Base-by-base conservation (phyloP, 1,140 invertebrate genomes). In the Bemisia tabaci region DNA sequence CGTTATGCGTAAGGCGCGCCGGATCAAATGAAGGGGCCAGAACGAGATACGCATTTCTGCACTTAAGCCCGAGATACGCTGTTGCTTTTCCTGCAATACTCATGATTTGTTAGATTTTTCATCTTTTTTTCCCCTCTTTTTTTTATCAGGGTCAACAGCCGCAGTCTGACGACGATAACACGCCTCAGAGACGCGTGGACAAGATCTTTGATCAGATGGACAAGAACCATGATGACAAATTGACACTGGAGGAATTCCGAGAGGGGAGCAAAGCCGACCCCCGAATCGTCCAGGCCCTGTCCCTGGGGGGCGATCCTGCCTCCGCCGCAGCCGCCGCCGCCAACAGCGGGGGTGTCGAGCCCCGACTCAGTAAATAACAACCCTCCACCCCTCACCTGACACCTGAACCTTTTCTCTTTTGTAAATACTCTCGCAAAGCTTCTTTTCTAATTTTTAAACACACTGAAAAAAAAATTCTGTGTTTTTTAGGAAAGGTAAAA, bases 131-230 rank as follows among this genome's bases (percentile, higher is more conserved):
- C n/a, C n/a, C n/a, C n/a, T n/a, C n/a, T n/a, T n/a, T n/a, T n/a
- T n/a, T n/a, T n/a, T n/a, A n/a, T n/a, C 77, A 93, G 91, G 92
- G 92, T 23, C 92, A 95, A 76, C 88, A 91, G 68, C 90, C 92
- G 25, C 87, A 89, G 66, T 85, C 90, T 17, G 92, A 95, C 73
- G 92, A 95, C 73, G 94, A 97, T 75, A 96, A 96, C 76, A 95
- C 92, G 59, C 92, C 94, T 1, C 92, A 96, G 76, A 95, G 95
- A 74, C 84, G 95, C 74, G 94, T 97, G 33, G 94, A 97, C 78
- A 94, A 95, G 78, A 97, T 97, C 75, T 97, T 97, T 80, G 91
- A 95, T 77, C 93, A 95, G 76, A 96, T 97, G 93, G 95, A 97
- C 80, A 96, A 97, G 81, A 98, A 99, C 77, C 91, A 96, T 79